Base-by-base conservation (phyloP, 2,888 invertebrate genomes). In the Ectropis crepuscularia region DNA sequence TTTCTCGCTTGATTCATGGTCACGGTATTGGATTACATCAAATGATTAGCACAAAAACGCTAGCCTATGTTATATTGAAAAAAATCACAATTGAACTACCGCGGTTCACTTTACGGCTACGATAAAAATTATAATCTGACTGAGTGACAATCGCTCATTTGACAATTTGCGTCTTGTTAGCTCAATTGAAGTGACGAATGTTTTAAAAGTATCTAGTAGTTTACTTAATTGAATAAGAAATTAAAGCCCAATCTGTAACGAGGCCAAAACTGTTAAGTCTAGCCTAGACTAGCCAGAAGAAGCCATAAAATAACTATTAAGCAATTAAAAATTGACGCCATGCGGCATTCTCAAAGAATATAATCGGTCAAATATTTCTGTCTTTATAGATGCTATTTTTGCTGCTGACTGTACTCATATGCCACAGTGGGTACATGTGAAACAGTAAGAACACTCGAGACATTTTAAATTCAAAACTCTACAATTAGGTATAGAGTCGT, bases 331-430 rank as follows among this genome's bases (percentile, higher is more conserved):
- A 58, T 50, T 51, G 58, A 61, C 63, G 53, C 58, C 53, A 16
- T 50, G 59, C 63, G 53, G 53, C 53, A 16, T 50, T 57, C 41
- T 48, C 42, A 43, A 9, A 38, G 51, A 57, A 59, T 46, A 51
- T 57, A 48, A 60, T 53, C 55, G 45, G 36, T 49, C 54, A 61
- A 54, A 48, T 39, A 55, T 61, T 51, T 51, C 55, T 50, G 7
- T 37, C 53, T 42, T 57, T 42, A 45, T 38, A 46, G 41, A 55
- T 68, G 1, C 73, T 77, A 79, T 77, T 80, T 78, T 63, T 59
- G 65, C 61, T 71, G 73, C 73, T 74, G 74, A 79, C 72, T 50
- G 53, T 72, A 78, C 70, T 41, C 5, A 46, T 42, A 54, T 28
- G 12, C 16, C 39, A 53, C 58, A 58, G 49, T n/a, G n/a, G n/a